phyloP scores from a whole-genome alignment of 2,797 vertebrate species.

The Fistularia commersonii region DNA sequence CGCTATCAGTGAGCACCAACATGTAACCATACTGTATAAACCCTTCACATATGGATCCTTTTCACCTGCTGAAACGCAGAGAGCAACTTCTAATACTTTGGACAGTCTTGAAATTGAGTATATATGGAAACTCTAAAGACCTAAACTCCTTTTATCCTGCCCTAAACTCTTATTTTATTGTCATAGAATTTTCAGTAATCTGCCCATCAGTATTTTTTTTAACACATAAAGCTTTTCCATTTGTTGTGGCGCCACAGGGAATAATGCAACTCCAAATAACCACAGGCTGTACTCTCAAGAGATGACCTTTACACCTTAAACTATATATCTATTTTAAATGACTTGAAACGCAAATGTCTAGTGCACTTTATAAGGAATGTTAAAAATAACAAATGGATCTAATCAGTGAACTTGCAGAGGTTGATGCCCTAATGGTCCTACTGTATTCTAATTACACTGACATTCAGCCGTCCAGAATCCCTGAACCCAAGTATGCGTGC shows the following conservation, averaged over 20 bases:
- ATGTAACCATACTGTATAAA: too few relatives aligned
- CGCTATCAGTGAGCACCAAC: too few relatives aligned
- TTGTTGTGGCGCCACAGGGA: not conserved
- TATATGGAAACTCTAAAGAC: too few relatives aligned
- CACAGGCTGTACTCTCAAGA: not conserved
- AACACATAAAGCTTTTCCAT: not conserved
- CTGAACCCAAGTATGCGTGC: constrained; percentile 30
- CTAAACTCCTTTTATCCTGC: too few relatives aligned
- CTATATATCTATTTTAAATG: not conserved
- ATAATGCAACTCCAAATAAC: constrained; percentile 1
- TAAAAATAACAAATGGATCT: constrained; percentile 11
- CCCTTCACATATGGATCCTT: too few relatives aligned
- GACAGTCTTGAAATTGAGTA: too few relatives aligned
- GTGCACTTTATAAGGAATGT: not conserved
- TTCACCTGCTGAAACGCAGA: too few relatives aligned
- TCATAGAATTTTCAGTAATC: too few relatives aligned
- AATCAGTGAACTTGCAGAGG: constrained; percentile 17
- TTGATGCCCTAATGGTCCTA: constrained; percentile 25
- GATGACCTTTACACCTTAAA: not conserved
- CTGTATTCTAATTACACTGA: constrained; percentile 50
- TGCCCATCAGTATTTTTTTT: not conserved
- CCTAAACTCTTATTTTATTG: too few relatives aligned
- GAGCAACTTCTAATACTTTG: too few relatives aligned
- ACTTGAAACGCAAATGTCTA: constrained; percentile 2
- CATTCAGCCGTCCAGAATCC: constrained; percentile 46